phyloP scores from a whole-genome alignment of 2,113 vertebrate species.

The Camelus dromedarius region DNA sequence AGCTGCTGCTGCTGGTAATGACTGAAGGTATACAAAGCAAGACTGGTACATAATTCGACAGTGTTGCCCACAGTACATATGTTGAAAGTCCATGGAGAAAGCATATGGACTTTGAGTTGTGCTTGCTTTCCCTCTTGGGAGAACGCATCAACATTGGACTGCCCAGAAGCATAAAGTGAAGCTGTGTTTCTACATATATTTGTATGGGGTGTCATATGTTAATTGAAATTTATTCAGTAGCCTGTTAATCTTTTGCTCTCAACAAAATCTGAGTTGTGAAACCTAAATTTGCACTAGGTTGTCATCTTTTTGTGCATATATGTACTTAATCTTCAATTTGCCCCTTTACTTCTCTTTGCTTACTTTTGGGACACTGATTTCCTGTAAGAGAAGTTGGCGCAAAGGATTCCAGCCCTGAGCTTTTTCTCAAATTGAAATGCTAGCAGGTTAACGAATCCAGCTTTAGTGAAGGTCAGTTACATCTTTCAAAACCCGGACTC shows the following conservation, averaged over 20 bases:
- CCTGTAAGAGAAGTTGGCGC: neutral
- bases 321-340: slow-evolving; percentile 32
- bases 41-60: neutral
- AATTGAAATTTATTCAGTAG: neutral
- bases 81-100: accelerated
- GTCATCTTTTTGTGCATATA: neutral
- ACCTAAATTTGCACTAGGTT: neutral
- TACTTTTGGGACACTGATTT: neutral
- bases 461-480: neutral
- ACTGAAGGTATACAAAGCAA: neutral
- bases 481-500: slow-evolving; percentile 11
- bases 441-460: neutral
- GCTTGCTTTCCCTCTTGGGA: neutral
- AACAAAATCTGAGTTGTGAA: neutral
- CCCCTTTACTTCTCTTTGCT: neutral
- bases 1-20: neutral
- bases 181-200: neutral
- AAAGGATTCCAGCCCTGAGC: slow-evolving; percentile 23
- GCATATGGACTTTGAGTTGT: neutral
- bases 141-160: neutral
- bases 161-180: neutral
- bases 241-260: neutral
- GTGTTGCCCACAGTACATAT: neutral
- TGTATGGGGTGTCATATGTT: neutral
- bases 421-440: slow-evolving; percentile 14